Evolutionary conservation across 2,113 vertebrate species (phyloP), one percentile per base, ranked within the genome.

Genomic region (Antidorcas marsupialis): DNA sequence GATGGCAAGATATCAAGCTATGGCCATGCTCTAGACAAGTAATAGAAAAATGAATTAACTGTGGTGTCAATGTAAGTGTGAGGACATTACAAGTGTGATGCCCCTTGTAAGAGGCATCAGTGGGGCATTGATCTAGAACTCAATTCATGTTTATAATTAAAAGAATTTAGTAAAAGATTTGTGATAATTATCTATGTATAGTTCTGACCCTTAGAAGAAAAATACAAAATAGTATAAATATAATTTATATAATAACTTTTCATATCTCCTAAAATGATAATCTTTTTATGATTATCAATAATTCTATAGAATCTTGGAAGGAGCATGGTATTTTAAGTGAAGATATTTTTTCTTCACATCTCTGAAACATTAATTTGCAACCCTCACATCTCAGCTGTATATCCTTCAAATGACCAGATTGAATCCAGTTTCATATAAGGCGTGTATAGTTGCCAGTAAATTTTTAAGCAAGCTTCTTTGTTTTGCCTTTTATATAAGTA

Each of bases 1-100:
- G 97, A 98, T 98, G 98, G 93, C 97, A 97, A 94, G 96, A 96
- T 97, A 97, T 84, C 88, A 59, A 94, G 85, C 95, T 97, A 53
- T 89, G 86, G 71, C 55, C 64, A 53, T 95, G 91, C 30, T 94
- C 74, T 92, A 95, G 84, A 33, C 81, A 96, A 78, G 74, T 64
- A 88, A 45, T 28, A 55, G 27, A 47, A 60, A 74, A 53, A 74
- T 33, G 23, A 88, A 55, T 60, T 33, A 16, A 53, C 39, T 92
- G 13, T 94, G 39, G 50, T 90, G 25, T 67, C 39, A 89, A 10
- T 7, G 2, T 2, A 50, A 17, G 50, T 60, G 16, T 91, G 28
- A 60, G 71, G 36, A 50, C 50, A 17, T 50, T 81, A 67, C n/a
- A n/a, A n/a, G n/a, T n/a, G n/a, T n/a, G n/a, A n/a, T n/a, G n/a